Evolutionary conservation across 2,113 vertebrate genomes (phyloP), one percentile per base, ranked within the genome.

Genomic region (Calidris pygmaea): DNA sequence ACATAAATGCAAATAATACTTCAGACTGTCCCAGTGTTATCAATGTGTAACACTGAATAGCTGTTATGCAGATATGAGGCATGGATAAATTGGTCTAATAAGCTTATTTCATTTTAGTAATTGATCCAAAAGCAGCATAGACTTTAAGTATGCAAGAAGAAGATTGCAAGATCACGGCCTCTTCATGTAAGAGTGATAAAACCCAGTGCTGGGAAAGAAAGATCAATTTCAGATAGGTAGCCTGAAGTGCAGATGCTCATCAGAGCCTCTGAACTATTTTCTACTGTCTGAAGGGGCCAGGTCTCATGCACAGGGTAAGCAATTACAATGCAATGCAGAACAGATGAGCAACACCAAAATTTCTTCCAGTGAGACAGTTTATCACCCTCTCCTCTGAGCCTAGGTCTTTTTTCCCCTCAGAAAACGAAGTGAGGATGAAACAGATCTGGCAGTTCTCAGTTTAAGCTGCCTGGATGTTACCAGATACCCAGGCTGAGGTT

Each of bases 1-100:
- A 67, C 16, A 24, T 21, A 26, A 68, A 80, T 26, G 37, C 32
- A 63, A 65, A 50, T 18, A 48, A 24, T 0, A 12, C 4, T 41
- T 83, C 9, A 9, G 7, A 24, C 19, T 3, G 26, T 41, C 43
- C 52, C 27, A 17, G 27, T 22, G 55, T 41, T 68, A 35, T 6
- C 39, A 30, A 5, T 3, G 11, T 29, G 41, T 20, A 58, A 26
- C 60, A 63, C 32, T 23, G 30, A 35, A 24, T 7, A 43, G 22
- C 14, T 73, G 3, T 15, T n/a, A 24, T 3, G 32, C 34, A 53
- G 7, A 4, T 8, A 6, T 1, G 4, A 71, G 12, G 6, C 10
- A 48, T 14, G 19, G 37, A 41, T 35, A 48, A 68, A 48, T 27
- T 37, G 10, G 21, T 58, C 12, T 68, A 58, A 82, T 39, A 52